Percentiles rank a stretch among this genome's conserved stretches.
Conservation (phyloP, 2,888 invertebrate genomes). For the Orthosia gothica region DNA sequence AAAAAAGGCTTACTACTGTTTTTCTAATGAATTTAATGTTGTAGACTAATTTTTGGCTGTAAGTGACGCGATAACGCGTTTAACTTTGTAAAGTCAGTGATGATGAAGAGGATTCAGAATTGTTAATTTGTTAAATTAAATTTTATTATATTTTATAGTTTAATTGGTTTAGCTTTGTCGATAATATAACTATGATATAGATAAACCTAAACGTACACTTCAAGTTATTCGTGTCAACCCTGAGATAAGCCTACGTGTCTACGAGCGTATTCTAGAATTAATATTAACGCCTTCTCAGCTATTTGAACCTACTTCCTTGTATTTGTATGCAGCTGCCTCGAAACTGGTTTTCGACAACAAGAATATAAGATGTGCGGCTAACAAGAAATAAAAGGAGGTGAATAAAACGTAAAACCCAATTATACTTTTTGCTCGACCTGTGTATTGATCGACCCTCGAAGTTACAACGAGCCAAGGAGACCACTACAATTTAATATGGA, state of each 20-base stretch:
- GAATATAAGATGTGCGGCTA: conserved; percentile 56
- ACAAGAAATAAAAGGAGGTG: conserved; percentile 49
- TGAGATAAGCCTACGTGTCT: conserved; percentile 50
- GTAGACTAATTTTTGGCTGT: background rate
- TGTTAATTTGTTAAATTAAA: background rate
- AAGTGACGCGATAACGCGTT: background rate
- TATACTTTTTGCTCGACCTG: conserved; percentile 54
- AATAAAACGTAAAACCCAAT: conserved; percentile 48
- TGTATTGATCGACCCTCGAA: conserved; percentile 26
- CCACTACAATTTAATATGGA: conserved; percentile 17
- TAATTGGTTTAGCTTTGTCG: background rate
- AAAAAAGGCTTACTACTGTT: conserved; percentile 12
- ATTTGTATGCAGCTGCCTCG: conserved; percentile 57
- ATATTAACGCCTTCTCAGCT: conserved; percentile 53
- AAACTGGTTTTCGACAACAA: conserved; percentile 58
- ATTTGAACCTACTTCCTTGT: conserved; percentile 62
- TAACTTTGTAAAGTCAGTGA: background rate
- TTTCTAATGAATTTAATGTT: background rate
- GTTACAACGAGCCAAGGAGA: conserved; percentile 19
- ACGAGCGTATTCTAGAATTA: conserved; percentile 48
- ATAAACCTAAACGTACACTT: background rate
- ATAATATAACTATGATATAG: background rate
- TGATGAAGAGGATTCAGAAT: background rate
- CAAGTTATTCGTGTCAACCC: conserved; percentile 42
- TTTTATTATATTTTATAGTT: background rate